These are phyloP conservation scores for Parnassius glacialis DNA, from an alignment of 2,888 invertebrate genomes.

Conservation along the genomic window DNA sequence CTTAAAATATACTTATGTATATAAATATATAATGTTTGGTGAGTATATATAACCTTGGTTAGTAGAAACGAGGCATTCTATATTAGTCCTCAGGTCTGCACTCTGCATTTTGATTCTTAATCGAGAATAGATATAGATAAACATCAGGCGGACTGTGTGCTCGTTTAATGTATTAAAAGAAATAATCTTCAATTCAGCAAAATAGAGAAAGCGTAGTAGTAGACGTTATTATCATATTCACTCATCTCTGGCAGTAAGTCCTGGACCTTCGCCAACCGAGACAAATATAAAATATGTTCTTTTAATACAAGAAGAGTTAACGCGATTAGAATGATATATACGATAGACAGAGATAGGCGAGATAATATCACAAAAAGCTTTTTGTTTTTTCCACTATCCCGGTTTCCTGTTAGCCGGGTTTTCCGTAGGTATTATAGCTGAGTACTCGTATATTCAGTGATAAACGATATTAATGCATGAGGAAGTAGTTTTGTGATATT, in stretches of 20 bases:
- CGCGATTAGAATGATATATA: slow-evolving; percentile 56
- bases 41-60: too few relatives aligned
- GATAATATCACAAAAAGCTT: slow-evolving; percentile 35
- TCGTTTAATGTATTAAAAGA: too few relatives aligned
- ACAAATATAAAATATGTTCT: slow-evolving; percentile 49
- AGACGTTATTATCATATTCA: slow-evolving; percentile 33
- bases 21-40: too few relatives aligned
- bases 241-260: slow-evolving; percentile 40
- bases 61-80: too few relatives aligned
- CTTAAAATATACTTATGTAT: too few relatives aligned
- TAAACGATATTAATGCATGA: slow-evolving; percentile 17
- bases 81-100: too few relatives aligned
- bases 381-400: slow-evolving; percentile 28
- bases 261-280: slow-evolving; percentile 44
- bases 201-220: slow-evolving; percentile 9
- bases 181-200: not conserved
- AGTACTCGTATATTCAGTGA: slow-evolving; percentile 14
- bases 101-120: too few relatives aligned
- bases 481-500: slow-evolving; percentile 1
- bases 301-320: slow-evolving; percentile 52
- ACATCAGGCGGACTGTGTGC: too few relatives aligned
- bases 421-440: slow-evolving; percentile 25
- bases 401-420: slow-evolving; percentile 29
- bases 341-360: slow-evolving; percentile 26
- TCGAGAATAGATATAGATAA: too few relatives aligned